Evolutionary conservation across 2,888 invertebrate species (phyloP).

Genomic region (Callyntrura sp.): DNA sequence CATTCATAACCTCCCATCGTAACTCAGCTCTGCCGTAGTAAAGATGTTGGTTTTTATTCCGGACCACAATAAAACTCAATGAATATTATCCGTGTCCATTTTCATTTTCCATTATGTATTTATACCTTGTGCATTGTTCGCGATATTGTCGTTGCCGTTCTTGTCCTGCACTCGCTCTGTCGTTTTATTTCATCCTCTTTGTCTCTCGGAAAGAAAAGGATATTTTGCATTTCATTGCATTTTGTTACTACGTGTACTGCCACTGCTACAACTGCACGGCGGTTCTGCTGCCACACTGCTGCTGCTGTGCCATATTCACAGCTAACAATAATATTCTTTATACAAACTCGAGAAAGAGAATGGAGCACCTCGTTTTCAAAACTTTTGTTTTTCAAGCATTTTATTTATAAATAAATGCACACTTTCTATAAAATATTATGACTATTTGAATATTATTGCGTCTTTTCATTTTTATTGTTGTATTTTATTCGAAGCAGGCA

Average conservation of each 20-base stretch:
- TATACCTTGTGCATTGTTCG: constrained; percentile 43
- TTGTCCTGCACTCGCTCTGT: not conserved
- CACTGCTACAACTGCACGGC: not conserved
- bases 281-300: too few relatives aligned
- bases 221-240: constrained; percentile 54
- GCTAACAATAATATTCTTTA: too few relatives aligned
- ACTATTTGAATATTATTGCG: constrained; percentile 17
- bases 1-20: not conserved
- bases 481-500: too few relatives aligned
- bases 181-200: not conserved
- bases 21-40: not conserved
- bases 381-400: constrained; percentile 26
- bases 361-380: too few relatives aligned
- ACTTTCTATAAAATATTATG: constrained; percentile 22
- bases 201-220: not conserved
- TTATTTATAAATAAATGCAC: constrained; percentile 33
- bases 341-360: too few relatives aligned
- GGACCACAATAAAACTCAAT: constrained; percentile 34
- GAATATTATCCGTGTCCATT: constrained; percentile 46
- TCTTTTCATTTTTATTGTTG: not conserved
- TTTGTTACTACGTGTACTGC: not conserved
- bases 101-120: constrained; percentile 46
- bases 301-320: too few relatives aligned
- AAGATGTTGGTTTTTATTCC: not conserved
- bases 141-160: not conserved